A percentile compares a stretch with the other conserved stretches of the same genome.
Conservation (phyloP, 2,797 vertebrate species). For the Manis crassicaudata region DNA sequence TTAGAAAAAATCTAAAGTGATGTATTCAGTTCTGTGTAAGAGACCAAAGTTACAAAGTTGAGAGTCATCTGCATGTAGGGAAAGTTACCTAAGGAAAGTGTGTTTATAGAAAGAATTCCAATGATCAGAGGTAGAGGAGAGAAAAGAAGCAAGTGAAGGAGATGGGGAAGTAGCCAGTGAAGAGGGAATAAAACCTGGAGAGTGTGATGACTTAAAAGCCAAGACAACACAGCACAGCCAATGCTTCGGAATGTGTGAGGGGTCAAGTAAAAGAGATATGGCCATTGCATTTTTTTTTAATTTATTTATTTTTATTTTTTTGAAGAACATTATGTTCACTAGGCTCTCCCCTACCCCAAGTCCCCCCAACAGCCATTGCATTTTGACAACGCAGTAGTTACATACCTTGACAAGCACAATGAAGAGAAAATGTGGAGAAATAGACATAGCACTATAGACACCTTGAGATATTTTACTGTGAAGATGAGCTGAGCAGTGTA, state of each 20-base stretch:
- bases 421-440: not conserved
- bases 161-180: not conserved
- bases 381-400: not conserved
- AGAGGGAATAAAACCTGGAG: not conserved
- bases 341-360: too few species aligned
- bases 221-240: not conserved
- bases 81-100: not conserved
- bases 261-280: not conserved
- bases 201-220: not conserved
- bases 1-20: not conserved
- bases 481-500: not conserved
- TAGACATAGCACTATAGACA: not conserved
- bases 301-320: too few species aligned
- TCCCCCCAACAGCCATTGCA: too few species aligned
- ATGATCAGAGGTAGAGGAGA: not conserved
- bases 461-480: not conserved
- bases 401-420: not conserved
- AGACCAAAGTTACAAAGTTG: not conserved
- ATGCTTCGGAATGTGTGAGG: not conserved
- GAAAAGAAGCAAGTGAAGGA: not conserved
- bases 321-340: too few species aligned
- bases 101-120: not conserved
- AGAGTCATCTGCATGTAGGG: not conserved
- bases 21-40: constrained; percentile 6
- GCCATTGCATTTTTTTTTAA: not conserved